Evolutionary conservation across 2,113 vertebrate genomes (phyloP), one percentile per base, ranked within the genome.

Genomic region (Scatophagus argus): DNA sequence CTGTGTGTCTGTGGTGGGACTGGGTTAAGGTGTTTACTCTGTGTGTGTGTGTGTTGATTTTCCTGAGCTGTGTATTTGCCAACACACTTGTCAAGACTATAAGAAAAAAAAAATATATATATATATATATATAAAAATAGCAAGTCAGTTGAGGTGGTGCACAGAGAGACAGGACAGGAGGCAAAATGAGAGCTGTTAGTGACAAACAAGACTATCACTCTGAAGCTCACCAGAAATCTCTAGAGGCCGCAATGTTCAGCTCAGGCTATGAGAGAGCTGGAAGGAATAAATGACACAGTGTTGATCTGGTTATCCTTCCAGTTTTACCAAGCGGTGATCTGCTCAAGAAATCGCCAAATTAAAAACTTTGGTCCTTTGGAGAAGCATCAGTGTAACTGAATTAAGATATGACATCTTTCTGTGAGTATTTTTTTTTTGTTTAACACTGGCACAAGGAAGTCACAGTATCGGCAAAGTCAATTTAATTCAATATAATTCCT

Each of bases 21-120:
- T 65, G 58, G 46, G 51, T 60, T 63, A 61, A 67, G 65, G 64
- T 79, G 64, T 85, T 85, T 76, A 61, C 43, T 43, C 64, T 46
- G 38, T 70, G 54, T 41, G 65, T 46, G 38, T 70, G 54, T 41
- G 65, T 74, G 74, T 78, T 74, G 64, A 75, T 81, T 81, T 84
- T 80, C 27, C 58, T 64, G 16, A 64, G 80, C 63, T 44, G 69
- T 27, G 41, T 63, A 38, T 83, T 36, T 44, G 72, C 56, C 46
- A 66, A 65, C 27, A 60, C 23, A 6, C 46, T 31, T 81, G 68
- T 82, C 49, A 68, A 67, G 70, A 52, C 34, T 36, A 51, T 70
- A 8, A 71, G 38, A 14, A 31, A 47, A 77, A 59, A 55, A 66
- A 64, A 77, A 60, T n/a, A n/a, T n/a, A n/a, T n/a, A n/a, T n/a